Conservation (phyloP, 92 coral and sea anemone species). For the Siderastrea radians region DNA sequence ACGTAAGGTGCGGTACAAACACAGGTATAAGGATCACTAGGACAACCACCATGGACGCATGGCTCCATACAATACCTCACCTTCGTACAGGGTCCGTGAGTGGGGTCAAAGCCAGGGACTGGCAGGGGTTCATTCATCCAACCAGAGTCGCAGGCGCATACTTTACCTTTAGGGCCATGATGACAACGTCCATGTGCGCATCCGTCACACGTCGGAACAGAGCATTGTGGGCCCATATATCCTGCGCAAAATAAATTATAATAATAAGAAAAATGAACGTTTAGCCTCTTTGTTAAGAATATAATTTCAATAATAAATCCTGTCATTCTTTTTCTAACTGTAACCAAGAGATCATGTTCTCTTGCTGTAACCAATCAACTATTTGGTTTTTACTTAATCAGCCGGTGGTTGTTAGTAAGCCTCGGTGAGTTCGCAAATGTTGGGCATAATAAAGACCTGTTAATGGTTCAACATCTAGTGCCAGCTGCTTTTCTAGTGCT, state of each 20-base stretch:
- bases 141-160: slow-evolving; percentile 86
- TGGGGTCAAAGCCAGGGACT: slow-evolving; percentile 50
- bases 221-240: slow-evolving; percentile 89
- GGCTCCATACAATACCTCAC: slow-evolving; percentile 78
- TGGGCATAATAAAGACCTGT: too few species aligned
- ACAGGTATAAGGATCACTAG: slow-evolving; percentile 78
- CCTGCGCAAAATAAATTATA: slow-evolving; percentile 1
- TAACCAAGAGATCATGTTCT: too few species aligned
- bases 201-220: slow-evolving; percentile 83
- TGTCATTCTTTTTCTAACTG: too few species aligned
- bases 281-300: not conserved
- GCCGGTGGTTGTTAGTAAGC: too few species aligned
- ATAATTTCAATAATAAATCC: too few species aligned
- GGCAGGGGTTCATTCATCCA: slow-evolving; percentile 45
- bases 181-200: slow-evolving; percentile 83
- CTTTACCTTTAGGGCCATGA: slow-evolving; percentile 35
- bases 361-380: too few species aligned
- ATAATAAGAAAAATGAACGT: not conserved
- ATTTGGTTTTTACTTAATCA: too few species aligned
- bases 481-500: too few species aligned
- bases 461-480: too few species aligned
- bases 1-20: slow-evolving; percentile 73
- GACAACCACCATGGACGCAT: slow-evolving; percentile 78
- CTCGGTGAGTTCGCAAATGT: too few species aligned
- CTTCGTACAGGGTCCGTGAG: slow-evolving; percentile 81